Evolutionary conservation across 2,888 invertebrate genomes (phyloP).

Genomic region (Molorchus minor): DNA sequence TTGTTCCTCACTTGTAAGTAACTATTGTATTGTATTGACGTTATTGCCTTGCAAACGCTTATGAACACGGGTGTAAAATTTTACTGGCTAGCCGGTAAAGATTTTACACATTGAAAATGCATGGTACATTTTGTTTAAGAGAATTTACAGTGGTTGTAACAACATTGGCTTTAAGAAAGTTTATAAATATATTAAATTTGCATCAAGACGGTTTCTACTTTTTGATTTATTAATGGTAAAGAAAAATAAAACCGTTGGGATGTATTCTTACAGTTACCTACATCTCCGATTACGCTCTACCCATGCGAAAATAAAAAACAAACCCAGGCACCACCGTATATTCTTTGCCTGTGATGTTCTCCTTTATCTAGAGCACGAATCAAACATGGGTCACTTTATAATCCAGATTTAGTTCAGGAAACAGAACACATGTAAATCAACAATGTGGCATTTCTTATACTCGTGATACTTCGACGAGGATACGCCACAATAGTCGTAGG

Average conservation of each 20-base stretch:
- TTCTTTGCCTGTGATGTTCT: conserved; percentile 39
- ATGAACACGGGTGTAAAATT: too few relatives aligned
- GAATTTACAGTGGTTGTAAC: too few relatives aligned
- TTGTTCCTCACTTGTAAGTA: too few relatives aligned
- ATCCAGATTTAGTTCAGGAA: conserved; percentile 49
- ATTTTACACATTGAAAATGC: too few relatives aligned
- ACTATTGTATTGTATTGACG: too few relatives aligned
- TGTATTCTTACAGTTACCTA: conserved; percentile 15
- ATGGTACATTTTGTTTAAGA: too few relatives aligned
- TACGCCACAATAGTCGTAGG: conserved; percentile 32
- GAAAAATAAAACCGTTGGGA: conserved; percentile 33
- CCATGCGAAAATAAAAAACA: conserved; percentile 32
- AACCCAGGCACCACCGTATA: conserved; percentile 31
- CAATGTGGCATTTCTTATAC: conserved; percentile 54
- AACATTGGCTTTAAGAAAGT: too few relatives aligned
- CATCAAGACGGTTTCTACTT: too few relatives aligned
- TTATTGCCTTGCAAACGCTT: too few relatives aligned
- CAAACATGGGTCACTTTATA: conserved; percentile 50
- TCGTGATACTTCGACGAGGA: conserved; percentile 35
- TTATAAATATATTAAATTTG: too few relatives aligned
- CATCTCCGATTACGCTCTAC: conserved; percentile 30
- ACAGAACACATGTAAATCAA: conserved; percentile 49
- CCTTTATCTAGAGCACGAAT: conserved; percentile 44
- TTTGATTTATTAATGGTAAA: background rate
- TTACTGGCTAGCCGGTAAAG: too few relatives aligned